Conservation (phyloP, 2,113 vertebrate genomes). For the Chlamydotis undulata region DNA sequence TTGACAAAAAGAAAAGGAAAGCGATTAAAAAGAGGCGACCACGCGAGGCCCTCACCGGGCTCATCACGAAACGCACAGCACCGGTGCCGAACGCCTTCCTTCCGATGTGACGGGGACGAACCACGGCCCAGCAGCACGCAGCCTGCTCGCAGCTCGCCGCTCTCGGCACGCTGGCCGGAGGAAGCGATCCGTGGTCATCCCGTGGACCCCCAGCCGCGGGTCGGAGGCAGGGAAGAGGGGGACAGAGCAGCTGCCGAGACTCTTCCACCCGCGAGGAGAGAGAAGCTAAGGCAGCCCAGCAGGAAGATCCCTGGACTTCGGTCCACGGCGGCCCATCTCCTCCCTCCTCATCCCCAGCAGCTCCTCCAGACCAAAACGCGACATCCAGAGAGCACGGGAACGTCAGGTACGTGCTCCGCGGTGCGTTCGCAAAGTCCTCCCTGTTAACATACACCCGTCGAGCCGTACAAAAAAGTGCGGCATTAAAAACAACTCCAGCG, state of each 20-base stretch:
- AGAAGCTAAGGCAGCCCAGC: background rate
- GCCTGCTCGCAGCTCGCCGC: no score
- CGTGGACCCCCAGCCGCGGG: no score
- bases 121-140: no score
- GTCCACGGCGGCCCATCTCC: background rate
- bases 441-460: background rate
- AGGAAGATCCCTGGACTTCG: background rate
- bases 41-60: background rate
- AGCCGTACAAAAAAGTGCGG: background rate
- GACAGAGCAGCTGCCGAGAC: no score
- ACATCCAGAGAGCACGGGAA: background rate
- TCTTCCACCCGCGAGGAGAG: no score
- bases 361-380: background rate
- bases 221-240: no score
- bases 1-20: background rate
- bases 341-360: background rate
- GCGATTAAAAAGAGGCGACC: fast-evolving
- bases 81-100: background rate
- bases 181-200: no score
- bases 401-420: background rate
- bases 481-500: background rate
- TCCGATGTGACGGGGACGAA: no score
- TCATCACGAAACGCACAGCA: fast-evolving
- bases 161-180: no score
- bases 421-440: fast-evolving